phyloP scores from a whole-genome alignment of 2,113 vertebrate species.

The Ictidomys tridecemlineatus region DNA sequence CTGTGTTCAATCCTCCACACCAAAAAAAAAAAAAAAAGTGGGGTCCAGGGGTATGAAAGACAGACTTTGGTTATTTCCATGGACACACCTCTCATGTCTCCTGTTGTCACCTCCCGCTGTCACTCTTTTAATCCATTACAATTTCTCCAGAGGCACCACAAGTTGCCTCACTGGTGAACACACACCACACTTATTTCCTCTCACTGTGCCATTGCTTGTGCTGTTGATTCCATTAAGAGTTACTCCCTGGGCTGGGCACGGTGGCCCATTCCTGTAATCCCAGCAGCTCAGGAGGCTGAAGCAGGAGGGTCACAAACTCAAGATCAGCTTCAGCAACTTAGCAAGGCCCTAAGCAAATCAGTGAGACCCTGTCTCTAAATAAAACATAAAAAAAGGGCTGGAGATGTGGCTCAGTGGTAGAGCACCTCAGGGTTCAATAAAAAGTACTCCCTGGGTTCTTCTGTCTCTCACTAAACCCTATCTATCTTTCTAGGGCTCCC shows the following conservation, averaged over 20 bases:
- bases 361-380: too few relatives aligned
- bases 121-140: slow-evolving; percentile 35
- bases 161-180: not conserved
- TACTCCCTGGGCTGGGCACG: not conserved
- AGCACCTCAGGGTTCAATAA: too few relatives aligned
- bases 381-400: too few relatives aligned
- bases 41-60: slow-evolving; percentile 21
- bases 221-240: not conserved
- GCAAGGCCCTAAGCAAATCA: too few relatives aligned
- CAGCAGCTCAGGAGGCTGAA: too few relatives aligned
- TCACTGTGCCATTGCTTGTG: not conserved
- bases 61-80: not conserved
- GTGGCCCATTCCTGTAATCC: too few relatives aligned
- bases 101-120: not conserved
- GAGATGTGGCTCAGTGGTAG: too few relatives aligned
- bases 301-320: too few relatives aligned
- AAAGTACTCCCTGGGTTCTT: not conserved
- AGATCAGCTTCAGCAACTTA: too few relatives aligned
- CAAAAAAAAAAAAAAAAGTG: not conserved
- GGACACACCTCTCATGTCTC: not conserved
- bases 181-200: not conserved
- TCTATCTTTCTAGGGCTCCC: slow-evolving; percentile 10
- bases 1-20: too few relatives aligned
- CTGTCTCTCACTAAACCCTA: slow-evolving; percentile 26
- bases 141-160: not conserved